Conservation (phyloP, 2,113 vertebrate genomes). For the Laterallus jamaicensis region DNA sequence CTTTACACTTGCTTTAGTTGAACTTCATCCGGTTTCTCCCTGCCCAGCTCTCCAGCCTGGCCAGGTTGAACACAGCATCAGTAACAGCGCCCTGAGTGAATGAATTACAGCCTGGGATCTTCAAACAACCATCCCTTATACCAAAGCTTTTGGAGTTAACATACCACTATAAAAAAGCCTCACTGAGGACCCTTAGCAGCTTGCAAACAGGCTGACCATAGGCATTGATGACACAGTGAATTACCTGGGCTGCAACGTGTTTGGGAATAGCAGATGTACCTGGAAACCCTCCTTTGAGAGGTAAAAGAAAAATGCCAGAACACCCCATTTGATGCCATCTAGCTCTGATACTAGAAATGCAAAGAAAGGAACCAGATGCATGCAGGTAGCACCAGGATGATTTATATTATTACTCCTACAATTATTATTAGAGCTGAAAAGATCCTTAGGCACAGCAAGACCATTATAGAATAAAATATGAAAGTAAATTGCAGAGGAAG, state of each 20-base stretch:
- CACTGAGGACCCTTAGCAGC: background rate
- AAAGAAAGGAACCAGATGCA: background rate
- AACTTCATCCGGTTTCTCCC: no score
- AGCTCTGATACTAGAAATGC: background rate
- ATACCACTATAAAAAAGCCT: background rate
- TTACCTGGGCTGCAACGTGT: fast-evolving
- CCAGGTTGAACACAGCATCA: background rate
- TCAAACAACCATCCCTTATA: background rate
- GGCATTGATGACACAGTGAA: fast-evolving
- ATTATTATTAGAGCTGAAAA: slow-evolving; percentile 20
- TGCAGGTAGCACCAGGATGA: background rate
- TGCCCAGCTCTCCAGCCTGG: no score
- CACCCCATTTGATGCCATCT: background rate
- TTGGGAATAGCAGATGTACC: background rate
- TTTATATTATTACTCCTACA: background rate
- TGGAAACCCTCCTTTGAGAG: background rate
- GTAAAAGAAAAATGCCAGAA: background rate
- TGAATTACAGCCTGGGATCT: background rate
- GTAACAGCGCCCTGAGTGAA: background rate
- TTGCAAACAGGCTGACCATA: background rate
- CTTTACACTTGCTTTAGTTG: no score
- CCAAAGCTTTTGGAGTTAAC: background rate
- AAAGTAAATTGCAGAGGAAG: background rate
- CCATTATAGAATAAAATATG: background rate
- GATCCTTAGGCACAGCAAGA: slow-evolving; percentile 10